Base-by-base conservation (phyloP, 2,888 invertebrate species). In the Chalcis sispes region DNA sequence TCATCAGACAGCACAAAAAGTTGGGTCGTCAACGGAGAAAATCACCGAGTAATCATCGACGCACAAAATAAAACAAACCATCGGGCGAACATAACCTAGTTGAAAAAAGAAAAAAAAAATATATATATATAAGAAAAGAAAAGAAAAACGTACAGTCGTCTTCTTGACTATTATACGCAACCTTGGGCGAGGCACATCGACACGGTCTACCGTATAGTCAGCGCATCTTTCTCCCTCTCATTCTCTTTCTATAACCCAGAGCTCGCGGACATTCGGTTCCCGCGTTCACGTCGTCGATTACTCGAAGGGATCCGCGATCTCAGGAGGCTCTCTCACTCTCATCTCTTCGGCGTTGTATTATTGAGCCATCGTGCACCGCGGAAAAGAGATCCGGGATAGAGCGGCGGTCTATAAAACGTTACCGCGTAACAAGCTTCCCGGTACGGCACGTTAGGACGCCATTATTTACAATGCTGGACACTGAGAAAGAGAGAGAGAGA, bases 401-500 rank as follows among this genome's bases (percentile, higher is more conserved):
- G 78, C 72, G 23, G 79, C 81, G 80, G 80, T 83, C 82, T 81
- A 83, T 83, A 83, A 84, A 83, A 82, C 83, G 79, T 71, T 75
- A 67, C 58, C 70, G 77, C 78, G 52, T 76, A 27, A 48, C 64
- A 42, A n/a, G 64, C 56, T 71, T 75, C 65, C 59, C 65, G 52
- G 71, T 69, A 71, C 50, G 64, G 70, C 80, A 80, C 81, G 83
- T 83, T 81, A 82, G 80, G 80, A 77, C 80, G 80, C 81, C 80
- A 83, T 81, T 81, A 81, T 86, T 86, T 86, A 86, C 85, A 83
- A 83, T 82, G 81, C 82, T 83, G 86, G 86, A 86, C 86, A 85
- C 50, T 20, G 15, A 10, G 82, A n/a, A n/a, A n/a, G n/a, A n/a
- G n/a, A n/a, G n/a, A n/a, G n/a, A n/a, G n/a, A n/a, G 23, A 10